phyloP scores from a whole-genome alignment of 1,140 invertebrate genomes.

The Hyles vespertilio region DNA sequence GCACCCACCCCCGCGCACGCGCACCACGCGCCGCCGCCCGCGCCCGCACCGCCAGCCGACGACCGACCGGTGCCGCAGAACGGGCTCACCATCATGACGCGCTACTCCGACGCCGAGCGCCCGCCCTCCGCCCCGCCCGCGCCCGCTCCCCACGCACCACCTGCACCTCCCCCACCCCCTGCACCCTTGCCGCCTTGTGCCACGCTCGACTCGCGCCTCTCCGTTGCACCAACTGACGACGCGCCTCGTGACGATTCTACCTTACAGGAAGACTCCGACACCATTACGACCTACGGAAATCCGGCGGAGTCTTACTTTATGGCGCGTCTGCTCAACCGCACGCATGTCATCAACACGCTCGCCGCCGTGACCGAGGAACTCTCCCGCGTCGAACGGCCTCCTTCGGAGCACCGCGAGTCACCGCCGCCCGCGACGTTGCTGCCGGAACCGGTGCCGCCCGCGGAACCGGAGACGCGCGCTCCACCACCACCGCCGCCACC shows the following conservation, averaged over 20 bases:
- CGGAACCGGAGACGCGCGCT: conserved; percentile 5
- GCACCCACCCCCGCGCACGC: conserved; percentile 15
- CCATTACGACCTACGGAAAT: conserved; percentile 67
- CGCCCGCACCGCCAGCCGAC: conserved; percentile 21
- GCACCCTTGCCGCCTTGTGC: conserved; percentile 46
- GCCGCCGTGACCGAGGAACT: conserved; percentile 59
- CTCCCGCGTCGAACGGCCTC: conserved; percentile 25
- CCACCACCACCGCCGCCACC: conserved; percentile 9
- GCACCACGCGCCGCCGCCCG: conserved; percentile 19
- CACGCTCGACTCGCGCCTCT: conserved; percentile 49
- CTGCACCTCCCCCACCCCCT: conserved; percentile 19
- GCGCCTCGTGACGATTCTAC: conserved; percentile 18
- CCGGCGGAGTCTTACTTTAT: conserved; percentile 71
- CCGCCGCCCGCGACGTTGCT: conserved; percentile 30
- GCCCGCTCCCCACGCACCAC: conserved; percentile 31
- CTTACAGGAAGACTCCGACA: conserved; percentile 31
- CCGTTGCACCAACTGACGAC: conserved; percentile 32
- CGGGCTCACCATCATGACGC: conserved; percentile 65
- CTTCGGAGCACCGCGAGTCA: conserved; percentile 28
- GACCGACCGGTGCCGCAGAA: conserved; percentile 47
- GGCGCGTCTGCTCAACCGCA: conserved; percentile 58
- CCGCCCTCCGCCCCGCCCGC: conserved; percentile 28
- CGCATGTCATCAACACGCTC: conserved; percentile 57
- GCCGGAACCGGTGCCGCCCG: conserved; percentile 23
- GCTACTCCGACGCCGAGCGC: conserved; percentile 56